Evolutionary conservation across 1,140 invertebrate species (phyloP).

Genomic region (Pomacea maculata): DNA sequence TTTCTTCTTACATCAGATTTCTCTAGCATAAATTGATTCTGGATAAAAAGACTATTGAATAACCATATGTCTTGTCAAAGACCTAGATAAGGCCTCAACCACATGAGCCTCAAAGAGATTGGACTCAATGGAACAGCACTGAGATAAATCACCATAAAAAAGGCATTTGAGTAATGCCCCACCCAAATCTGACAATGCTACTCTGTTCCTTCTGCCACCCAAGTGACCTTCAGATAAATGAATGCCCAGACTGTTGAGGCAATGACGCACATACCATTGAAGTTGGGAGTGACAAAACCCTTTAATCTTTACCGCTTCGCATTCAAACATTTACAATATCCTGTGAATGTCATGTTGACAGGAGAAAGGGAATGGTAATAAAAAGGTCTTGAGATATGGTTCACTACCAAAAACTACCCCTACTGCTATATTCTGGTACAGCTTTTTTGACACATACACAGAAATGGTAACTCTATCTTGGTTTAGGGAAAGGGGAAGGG

Average conservation of each 20-base stretch:
- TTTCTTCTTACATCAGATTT: neutral
- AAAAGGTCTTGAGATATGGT: neutral
- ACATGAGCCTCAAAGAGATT: neutral
- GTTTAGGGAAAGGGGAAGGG: neutral
- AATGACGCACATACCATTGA: constrained; percentile 15
- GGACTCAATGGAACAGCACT: neutral
- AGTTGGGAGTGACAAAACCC: neutral
- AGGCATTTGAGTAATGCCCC: neutral
- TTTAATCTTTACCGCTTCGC: neutral
- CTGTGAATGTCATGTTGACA: neutral
- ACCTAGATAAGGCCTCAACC: constrained; percentile 13
- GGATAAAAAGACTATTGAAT: constrained; percentile 7
- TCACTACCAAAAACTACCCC: neutral
- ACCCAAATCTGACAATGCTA: neutral
- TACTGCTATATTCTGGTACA: neutral
- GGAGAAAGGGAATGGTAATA: neutral
- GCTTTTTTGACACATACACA: neutral
- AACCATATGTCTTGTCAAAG: constrained; percentile 8
- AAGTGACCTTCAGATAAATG: neutral
- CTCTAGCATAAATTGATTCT: neutral
- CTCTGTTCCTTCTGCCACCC: neutral
- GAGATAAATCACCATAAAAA: neutral
- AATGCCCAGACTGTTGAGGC: neutral
- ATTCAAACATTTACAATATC: constrained; percentile 15
- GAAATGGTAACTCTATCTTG: neutral